Evolutionary conservation across 2,113 vertebrate genomes (phyloP).

Genomic region (Alosa alosa): DNA sequence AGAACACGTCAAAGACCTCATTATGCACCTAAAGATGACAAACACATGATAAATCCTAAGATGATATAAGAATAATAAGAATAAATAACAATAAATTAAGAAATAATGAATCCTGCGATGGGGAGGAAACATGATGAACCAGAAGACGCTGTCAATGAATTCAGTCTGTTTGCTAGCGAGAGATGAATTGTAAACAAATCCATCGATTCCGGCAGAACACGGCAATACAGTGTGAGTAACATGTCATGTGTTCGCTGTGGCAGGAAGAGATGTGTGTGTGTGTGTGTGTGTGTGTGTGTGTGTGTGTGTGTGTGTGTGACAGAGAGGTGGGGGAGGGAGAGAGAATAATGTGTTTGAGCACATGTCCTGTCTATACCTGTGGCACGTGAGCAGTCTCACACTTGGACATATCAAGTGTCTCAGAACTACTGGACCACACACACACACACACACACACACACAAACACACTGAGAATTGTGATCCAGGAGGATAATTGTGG

Average conservation of each 20-base stretch:
- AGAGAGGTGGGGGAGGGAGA: not conserved
- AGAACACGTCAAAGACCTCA: no score
- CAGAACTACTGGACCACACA: not conserved
- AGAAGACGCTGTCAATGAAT: not conserved
- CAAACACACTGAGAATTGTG: not conserved
- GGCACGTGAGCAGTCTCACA: not conserved
- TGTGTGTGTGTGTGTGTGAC: not conserved
- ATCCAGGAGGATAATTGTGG: not conserved
- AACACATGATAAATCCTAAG: no score
- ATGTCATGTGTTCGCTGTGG: not conserved
- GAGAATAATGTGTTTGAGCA: not conserved
- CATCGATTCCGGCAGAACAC: no score
- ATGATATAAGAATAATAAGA: no score
- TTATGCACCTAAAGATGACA: no score
- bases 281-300: constrained; percentile 15
- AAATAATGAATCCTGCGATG: no score
- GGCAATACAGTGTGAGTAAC: not conserved
- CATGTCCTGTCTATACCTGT: not conserved
- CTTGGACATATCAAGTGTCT: not conserved
- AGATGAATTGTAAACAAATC: no score
- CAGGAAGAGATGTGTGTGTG: constrained; percentile 23
- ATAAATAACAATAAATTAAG: no score
- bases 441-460: not conserved
- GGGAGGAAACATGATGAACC: not conserved
- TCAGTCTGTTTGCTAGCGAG: not conserved